These are phyloP conservation scores for Elgonia sp. DNA, from an alignment of 2,888 invertebrate species.

Conservation along the genomic window DNA sequence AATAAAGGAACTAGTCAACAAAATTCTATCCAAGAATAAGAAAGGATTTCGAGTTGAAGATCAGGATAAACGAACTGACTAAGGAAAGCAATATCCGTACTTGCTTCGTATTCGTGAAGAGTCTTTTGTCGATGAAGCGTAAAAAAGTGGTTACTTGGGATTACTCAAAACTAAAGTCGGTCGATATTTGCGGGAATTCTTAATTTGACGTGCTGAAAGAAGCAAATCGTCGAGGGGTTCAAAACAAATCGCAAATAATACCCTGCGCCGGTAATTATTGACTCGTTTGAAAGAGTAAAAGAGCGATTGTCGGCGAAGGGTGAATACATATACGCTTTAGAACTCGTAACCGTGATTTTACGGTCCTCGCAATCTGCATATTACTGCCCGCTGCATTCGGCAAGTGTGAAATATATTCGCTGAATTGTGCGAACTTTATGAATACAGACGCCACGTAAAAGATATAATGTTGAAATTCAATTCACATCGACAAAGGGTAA, in stretches of 20 bases:
- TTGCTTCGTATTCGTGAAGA: conserved; percentile 55
- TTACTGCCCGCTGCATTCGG: conserved; percentile 64
- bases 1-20: conserved; percentile 51
- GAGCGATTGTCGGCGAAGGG: conserved; percentile 46
- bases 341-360: conserved; percentile 73
- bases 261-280: conserved; percentile 31
- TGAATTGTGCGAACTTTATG: conserved; percentile 77
- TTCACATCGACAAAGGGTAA: conserved; percentile 52
- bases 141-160: conserved; percentile 50
- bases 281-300: conserved; percentile 44
- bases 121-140: conserved; percentile 50
- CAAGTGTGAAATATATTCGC: conserved; percentile 69
- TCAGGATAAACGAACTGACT: conserved; percentile 81
- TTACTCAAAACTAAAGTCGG: conserved; percentile 51
- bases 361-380: conserved; percentile 75
- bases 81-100: conserved; percentile 80
- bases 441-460: conserved; percentile 60
- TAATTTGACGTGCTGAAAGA: conserved; percentile 41
- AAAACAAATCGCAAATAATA: conserved; percentile 46
- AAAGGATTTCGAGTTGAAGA: conserved; percentile 65
- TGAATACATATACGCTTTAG: conserved; percentile 48
- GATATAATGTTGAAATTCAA: conserved; percentile 69
- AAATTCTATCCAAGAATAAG: conserved; percentile 48
- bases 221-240: conserved; percentile 26
- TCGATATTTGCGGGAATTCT: conserved; percentile 35